Percentiles rank a stretch among this genome's conserved stretches.
Conservation (phyloP, 2,113 vertebrate species). For the Boleophthalmus pectinirostris region DNA sequence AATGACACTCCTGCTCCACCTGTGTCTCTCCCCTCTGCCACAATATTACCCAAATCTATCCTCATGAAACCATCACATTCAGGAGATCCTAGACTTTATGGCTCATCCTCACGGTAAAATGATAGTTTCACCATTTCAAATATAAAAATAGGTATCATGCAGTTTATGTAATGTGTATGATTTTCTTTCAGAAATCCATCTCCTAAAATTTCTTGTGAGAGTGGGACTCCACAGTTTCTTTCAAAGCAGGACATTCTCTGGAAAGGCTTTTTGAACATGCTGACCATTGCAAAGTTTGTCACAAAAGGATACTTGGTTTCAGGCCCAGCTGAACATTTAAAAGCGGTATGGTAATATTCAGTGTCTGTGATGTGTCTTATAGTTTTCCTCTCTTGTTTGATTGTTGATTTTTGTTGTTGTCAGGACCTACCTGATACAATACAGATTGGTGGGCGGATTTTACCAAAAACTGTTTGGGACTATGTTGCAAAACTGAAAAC, state of each 20-base stretch:
- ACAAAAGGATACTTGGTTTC: constrained; percentile 95
- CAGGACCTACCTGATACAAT: constrained; percentile 97
- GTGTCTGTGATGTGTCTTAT: background rate
- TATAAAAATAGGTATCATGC: background rate
- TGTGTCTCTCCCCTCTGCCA: constrained; percentile 38
- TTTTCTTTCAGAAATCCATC: constrained; percentile 66
- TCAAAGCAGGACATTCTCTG: constrained; percentile 88
- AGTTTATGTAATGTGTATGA: constrained; percentile 32
- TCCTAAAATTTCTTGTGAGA: constrained; percentile 77
- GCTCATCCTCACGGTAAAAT: constrained; percentile 78
- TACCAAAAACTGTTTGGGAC: constrained; percentile 96
- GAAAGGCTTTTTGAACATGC: constrained; percentile 99
- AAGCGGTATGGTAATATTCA: constrained; percentile 79
- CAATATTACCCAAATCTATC: constrained; percentile 86
- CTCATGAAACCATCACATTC: constrained; percentile 85
- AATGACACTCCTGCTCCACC: constrained; percentile 44
- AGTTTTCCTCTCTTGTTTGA: background rate
- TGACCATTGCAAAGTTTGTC: constrained; percentile 94
- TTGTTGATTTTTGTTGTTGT: constrained; percentile 18
- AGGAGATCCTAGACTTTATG: constrained; percentile 79
- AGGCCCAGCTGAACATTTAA: constrained; percentile 87
- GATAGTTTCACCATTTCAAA: background rate
- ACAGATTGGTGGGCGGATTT: constrained; percentile 93
- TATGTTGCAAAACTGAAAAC: constrained; percentile 95
- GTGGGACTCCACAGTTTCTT: constrained; percentile 85